Evolutionary conservation across 2,888 invertebrate genomes (phyloP), one percentile per base, ranked within the genome.

Genomic region (Phortica magna): DNA sequence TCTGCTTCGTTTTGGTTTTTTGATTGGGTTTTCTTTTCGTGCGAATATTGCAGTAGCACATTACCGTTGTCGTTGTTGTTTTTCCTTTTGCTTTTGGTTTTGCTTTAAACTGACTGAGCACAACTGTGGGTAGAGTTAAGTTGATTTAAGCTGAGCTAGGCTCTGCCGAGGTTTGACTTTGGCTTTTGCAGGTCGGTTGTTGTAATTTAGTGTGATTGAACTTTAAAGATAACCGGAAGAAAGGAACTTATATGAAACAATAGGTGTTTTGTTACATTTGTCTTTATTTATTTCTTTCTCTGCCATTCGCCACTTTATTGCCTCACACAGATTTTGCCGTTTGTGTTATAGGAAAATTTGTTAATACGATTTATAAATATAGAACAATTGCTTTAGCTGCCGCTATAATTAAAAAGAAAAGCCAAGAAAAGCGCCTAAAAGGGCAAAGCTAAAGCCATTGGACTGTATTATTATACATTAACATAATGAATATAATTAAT

Each of bases 181-280:
- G 72, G 75, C 71, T 76, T 80, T 67, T 77, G 80, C 82, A 83
- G 82, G 84, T 81, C 85, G 79, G 78, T 77, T 73, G 68, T 53
- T 75, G 78, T 87, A 83, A 87, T 88, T 83, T 84, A 85, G 87
- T 85, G 90, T 90, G 90, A 90, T 89, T 90, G 90, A 90, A 90
- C 90, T 90, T 87, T 83, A 84, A 87, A 82, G 80, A 83, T 77
- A 82, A 84, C 83, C 85, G 85, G 84, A 85, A 85, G 84, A 77
- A 76, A 74, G 61, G 57, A 75, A 70, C 71, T 78, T 48, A 48
- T 14, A 81, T 61, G 76, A 83, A 84, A 85, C 83, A 85, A 85
- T 86, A 48, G 22, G 55, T 31, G 31, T 31, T 10, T 68, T 68
- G 55, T 55, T 55, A 55, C 17, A 17, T 14, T 55, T 55, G 61